Percentiles rank a stretch among this genome's conserved stretches.
Conservation (phyloP, 2,113 vertebrate genomes). For the Mus pahari region DNA sequence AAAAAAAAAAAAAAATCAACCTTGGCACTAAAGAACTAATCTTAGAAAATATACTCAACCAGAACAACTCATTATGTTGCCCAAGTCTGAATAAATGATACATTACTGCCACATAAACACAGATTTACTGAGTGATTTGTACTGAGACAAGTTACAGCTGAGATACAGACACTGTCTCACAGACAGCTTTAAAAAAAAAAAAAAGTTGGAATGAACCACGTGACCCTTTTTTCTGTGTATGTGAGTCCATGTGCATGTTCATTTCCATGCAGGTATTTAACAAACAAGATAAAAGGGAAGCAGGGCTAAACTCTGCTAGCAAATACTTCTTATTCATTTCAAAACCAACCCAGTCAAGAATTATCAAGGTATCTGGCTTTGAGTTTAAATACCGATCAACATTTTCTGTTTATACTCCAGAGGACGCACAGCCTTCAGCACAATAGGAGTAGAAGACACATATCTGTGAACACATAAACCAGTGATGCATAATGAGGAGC, state of each 20-base stretch:
- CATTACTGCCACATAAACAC: background rate
- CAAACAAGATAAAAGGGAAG: background rate
- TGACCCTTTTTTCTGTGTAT: no score
- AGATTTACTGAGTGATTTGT: background rate
- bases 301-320: background rate
- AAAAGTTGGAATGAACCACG: background rate
- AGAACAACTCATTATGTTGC: constrained; percentile 13
- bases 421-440: background rate
- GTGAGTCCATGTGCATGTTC: background rate
- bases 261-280: background rate
- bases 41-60: constrained; percentile 31
- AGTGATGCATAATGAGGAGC: background rate
- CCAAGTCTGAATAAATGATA: constrained; percentile 26
- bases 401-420: constrained; percentile 36
- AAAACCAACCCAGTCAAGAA: background rate
- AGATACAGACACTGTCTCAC: background rate
- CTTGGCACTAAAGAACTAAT: background rate
- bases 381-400: background rate
- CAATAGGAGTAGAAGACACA: constrained; percentile 29
- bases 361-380: background rate
- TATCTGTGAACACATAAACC: background rate
- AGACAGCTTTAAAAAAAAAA: background rate
- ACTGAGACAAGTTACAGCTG: background rate
- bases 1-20: constrained; percentile 35
- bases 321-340: background rate